Evolutionary conservation across 1,140 invertebrate species (phyloP), one percentile per base, ranked within the genome.

Genomic region (Drosophila miranda): DNA sequence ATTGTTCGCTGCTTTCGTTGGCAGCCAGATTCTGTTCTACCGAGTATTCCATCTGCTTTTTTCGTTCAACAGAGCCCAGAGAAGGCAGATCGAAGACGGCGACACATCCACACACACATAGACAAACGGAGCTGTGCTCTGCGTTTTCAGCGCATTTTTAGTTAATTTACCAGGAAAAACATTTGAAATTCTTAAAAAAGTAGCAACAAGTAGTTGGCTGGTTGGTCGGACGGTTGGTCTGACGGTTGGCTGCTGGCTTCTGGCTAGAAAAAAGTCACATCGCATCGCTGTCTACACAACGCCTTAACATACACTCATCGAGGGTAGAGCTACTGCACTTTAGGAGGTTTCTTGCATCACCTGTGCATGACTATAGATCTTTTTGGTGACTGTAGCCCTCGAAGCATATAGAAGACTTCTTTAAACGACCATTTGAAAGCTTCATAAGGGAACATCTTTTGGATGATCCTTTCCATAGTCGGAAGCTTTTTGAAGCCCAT

Each of bases 81-180:
- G 77, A 59, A 61, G 75, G 83, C 78, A 80, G 23, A 19, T 13
- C 34, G 34, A 38, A 38, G 34, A 38, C 11, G 23, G 3, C 3
- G 23, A 26, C 23, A 30, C 28, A 30, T 1, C 0, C 28, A 30
- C 28, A 4, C 34, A 38, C 34, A 38, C 9, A n/a, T n/a, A 38
- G 0, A 11, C 9, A 11, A 3, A 38, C 34, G 11, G 34, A 38
- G 21, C 61, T 61, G 57, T 61, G 77, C 79, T 59, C 64, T 66
- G 88, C 88, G 88, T 86, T 90, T 90, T 90, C 83, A 90, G 83
- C 62, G 64, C 88, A 90, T 90, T 90, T 90, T 90, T 90, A 90
- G 88, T 90, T 88, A 90, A 90, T 90, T 90, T 90, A 88, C 88
- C 88, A 88, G 81, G 88, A 90, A 89, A 90, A 89, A 89, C 86